Evolutionary conservation across 1,140 invertebrate species (phyloP).

Genomic region (Euwallacea similis): DNA sequence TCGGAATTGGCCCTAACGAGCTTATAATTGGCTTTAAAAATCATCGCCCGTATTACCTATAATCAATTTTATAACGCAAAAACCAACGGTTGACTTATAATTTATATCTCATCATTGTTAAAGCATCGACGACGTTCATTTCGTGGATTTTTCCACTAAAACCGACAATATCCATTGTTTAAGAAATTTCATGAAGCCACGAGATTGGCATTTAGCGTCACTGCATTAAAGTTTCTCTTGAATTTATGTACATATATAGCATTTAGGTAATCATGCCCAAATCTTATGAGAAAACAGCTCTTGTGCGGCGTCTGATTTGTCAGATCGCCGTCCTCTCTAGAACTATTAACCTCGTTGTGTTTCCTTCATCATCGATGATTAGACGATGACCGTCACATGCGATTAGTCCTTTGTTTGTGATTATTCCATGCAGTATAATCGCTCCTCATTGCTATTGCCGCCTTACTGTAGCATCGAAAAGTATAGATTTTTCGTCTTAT

Average conservation of each 20-base stretch:
- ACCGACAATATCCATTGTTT: too few relatives aligned
- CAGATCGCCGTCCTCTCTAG: neutral
- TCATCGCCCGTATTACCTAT: slow-evolving; percentile 45
- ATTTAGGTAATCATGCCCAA: too few relatives aligned
- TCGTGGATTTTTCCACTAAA: too few relatives aligned
- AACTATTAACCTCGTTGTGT: neutral
- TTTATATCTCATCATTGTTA: slow-evolving; percentile 45
- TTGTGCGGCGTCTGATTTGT: too few relatives aligned
- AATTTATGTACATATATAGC: neutral
- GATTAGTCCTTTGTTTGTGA: slow-evolving; percentile 22
- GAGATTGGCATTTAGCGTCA: too few relatives aligned
- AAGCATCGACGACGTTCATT: neutral
- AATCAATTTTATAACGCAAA: slow-evolving; percentile 45
- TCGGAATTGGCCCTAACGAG: slow-evolving; percentile 39
- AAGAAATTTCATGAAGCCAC: too few relatives aligned
- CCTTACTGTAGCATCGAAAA: slow-evolving; percentile 1
- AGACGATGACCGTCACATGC: slow-evolving; percentile 19
- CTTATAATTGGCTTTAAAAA: slow-evolving; percentile 45
- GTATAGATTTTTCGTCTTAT: slow-evolving; percentile 1
- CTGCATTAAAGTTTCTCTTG: too few relatives aligned
- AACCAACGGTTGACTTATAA: slow-evolving; percentile 38
- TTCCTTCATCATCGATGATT: slow-evolving; percentile 18
- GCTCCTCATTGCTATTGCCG: slow-evolving; percentile 5
- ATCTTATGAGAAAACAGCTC: too few relatives aligned
- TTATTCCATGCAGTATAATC: slow-evolving; percentile 20